Conservation (phyloP, 2,888 invertebrate genomes). For the Ceratothoa steindachneri region DNA sequence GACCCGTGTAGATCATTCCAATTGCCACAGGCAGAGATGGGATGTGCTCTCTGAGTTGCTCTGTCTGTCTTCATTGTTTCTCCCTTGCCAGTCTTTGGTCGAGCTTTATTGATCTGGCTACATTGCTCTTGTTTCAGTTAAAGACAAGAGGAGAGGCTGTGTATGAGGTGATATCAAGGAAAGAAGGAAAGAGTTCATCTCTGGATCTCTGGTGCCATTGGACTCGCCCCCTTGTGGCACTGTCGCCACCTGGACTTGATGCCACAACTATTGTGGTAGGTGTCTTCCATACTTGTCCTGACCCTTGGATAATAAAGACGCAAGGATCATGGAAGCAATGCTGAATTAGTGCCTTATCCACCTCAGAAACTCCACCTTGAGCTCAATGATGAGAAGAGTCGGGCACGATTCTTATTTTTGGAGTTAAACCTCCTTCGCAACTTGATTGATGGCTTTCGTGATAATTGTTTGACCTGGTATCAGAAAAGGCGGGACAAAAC, state of each 20-base stretch:
- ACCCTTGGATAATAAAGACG: too few species aligned
- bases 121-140: too few species aligned
- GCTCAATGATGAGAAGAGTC: neutral
- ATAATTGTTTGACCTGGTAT: neutral
- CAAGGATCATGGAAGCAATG: too few species aligned
- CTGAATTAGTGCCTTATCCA: too few species aligned
- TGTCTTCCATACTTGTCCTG: too few species aligned
- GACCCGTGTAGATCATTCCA: too few species aligned
- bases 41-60: too few species aligned
- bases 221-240: neutral
- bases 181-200: neutral
- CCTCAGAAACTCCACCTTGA: neutral
- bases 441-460: neutral
- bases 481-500: neutral
- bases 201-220: neutral
- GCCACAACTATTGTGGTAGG: neutral
- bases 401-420: neutral
- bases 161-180: neutral
- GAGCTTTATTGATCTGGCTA: too few species aligned
- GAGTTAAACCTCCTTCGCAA: neutral
- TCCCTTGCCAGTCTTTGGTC: too few species aligned
- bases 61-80: too few species aligned
- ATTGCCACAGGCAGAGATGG: too few species aligned
- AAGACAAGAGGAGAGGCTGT: neutral
- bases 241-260: neutral